Percentiles rank a stretch among this genome's conserved stretches.
Conservation (phyloP, 2,113 vertebrate species). For the Cettia cetti region DNA sequence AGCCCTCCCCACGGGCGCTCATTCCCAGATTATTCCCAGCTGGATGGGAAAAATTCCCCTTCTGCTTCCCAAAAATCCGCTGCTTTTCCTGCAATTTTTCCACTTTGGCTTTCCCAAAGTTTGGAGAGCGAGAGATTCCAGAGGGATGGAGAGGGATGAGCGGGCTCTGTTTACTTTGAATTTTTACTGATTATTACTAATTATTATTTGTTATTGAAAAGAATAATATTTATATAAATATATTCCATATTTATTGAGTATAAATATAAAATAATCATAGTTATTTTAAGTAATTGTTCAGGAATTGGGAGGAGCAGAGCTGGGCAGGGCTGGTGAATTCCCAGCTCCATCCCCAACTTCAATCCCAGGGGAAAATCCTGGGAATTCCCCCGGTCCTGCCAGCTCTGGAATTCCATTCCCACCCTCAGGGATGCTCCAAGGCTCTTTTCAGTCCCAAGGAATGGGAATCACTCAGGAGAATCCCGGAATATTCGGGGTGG, state of each 20-base stretch:
- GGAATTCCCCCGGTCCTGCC: background rate
- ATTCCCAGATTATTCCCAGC: background rate
- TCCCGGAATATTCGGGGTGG: background rate
- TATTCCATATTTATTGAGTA: too few relatives aligned
- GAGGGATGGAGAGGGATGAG: background rate
- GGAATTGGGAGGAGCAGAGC: background rate
- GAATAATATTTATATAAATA: too few relatives aligned
- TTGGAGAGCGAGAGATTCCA: accelerated
- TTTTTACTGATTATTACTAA: background rate
- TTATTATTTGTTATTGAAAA: background rate
- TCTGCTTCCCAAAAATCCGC: background rate
- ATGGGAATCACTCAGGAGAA: background rate
- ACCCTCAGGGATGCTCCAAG: background rate
- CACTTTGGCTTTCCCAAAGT: accelerated
- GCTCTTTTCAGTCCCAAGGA: background rate
- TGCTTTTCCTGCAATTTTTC: background rate
- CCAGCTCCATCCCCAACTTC: background rate
- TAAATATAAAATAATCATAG: too few relatives aligned
- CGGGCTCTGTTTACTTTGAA: background rate
- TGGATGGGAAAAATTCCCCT: background rate
- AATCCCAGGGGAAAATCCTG: background rate
- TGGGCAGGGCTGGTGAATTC: background rate
- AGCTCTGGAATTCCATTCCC: background rate
- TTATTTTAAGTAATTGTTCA: too few relatives aligned
- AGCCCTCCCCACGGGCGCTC: background rate